Base-by-base conservation (phyloP, 2,113 vertebrate genomes). In the Himantopus leucocephalus region DNA sequence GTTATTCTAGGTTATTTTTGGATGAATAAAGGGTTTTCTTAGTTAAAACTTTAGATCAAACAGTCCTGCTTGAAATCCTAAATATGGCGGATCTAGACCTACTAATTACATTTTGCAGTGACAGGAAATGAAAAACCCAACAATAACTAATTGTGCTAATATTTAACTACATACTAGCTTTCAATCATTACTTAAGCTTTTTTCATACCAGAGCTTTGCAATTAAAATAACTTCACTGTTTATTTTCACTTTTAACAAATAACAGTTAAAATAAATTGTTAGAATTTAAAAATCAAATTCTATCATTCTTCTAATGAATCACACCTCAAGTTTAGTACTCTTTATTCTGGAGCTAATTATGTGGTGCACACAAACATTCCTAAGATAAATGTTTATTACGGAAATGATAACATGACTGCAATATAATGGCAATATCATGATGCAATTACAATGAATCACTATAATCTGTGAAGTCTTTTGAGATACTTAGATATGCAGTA, bases 341-440 rank as follows among this genome's bases (percentile, higher is more conserved):
- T 92, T 88, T 92, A 90, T 93, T 90, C 94, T 74, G 68, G 55
- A 96, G 78, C 72, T 95, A 97, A 97, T 96, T 97, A 92, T n/a
- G 83, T 87, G 83, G 79, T 56, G 62, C 92, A 91, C 56, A 92
- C 64, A 81, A 96, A 89, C 92, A 94, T 88, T 92, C 68, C 83
- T 92, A 89, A 94, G 91, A 96, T 94, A 96, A 96, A 96, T 96
- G 94, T 96, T 97, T 97, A 96, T 94, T 96, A 95, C 35, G 1
- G 91, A 91, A 95, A 96, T 83, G 82, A 94, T 95, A 97, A 94
- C 92, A 94, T 64, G 85, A 94, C 94, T 97, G 94, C 85, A 94
- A 74, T 91, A 86, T 85, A 97, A 97, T 94, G 76, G 91, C 83
- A 95, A 75, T 89, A 95, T 89, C 91, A 96, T 85, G 88, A 89